Conservation (phyloP, 1,140 invertebrate genomes). For the Aphidius gifuensis region DNA sequence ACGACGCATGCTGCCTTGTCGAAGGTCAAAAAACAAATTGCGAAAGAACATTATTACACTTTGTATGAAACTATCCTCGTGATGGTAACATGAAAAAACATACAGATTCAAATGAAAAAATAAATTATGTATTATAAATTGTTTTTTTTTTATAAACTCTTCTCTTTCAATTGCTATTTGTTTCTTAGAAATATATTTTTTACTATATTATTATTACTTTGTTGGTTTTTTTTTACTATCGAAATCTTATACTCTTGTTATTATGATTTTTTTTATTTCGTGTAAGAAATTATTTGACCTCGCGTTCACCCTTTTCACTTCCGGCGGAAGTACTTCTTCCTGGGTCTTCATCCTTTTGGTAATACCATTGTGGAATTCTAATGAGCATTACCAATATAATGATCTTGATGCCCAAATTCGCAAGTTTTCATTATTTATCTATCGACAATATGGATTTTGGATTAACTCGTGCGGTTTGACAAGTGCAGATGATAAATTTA, state of each 20-base stretch:
- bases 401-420: too few relatives aligned
- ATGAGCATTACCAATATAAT: not conserved
- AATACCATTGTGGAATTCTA: conserved; percentile 11
- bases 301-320: conserved; percentile 9
- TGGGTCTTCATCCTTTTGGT: conserved; percentile 7
- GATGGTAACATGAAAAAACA: too few relatives aligned
- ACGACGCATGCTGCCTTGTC: not conserved
- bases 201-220: too few relatives aligned
- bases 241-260: too few relatives aligned
- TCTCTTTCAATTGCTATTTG: too few relatives aligned
- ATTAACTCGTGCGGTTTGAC: too few relatives aligned
- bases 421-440: not conserved
- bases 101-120: not conserved
- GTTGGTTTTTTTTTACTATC: too few relatives aligned
- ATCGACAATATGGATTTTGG: too few relatives aligned
- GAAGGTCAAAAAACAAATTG: conserved; percentile 35
- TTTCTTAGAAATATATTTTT: too few relatives aligned
- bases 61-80: too few relatives aligned
- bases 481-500: too few relatives aligned
- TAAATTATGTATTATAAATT: not conserved
- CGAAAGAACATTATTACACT: conserved; percentile 23
- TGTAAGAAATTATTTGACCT: conserved; percentile 4
- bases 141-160: not conserved
- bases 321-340: conserved; percentile 14
- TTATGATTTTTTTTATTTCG: too few relatives aligned